Percentiles rank a stretch among this genome's conserved stretches.
These are phyloP conservation scores for Trachops cirrhosus DNA, from an alignment of 2,797 vertebrate genomes.

Conservation along the genomic window DNA sequence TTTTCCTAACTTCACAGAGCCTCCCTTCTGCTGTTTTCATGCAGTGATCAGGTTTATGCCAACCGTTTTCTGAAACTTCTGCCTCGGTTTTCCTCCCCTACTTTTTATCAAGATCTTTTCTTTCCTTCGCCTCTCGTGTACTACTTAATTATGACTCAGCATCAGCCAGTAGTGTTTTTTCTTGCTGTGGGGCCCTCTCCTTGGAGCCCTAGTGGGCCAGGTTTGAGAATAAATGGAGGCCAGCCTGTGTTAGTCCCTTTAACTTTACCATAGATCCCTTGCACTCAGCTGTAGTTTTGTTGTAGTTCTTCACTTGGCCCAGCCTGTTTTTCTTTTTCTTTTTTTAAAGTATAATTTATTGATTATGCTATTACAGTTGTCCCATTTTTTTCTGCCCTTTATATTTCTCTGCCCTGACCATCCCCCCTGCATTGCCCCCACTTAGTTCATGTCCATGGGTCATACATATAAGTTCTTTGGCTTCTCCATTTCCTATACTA, in stretches of 20 bases:
- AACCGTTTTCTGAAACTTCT: not conserved
- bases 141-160: not conserved
- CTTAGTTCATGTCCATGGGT: no score
- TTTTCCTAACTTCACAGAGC: not conserved
- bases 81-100: not conserved
- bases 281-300: fast-evolving
- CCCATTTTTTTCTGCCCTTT: no score
- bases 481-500: no score
- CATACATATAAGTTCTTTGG: no score
- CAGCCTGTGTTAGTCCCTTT: no score
- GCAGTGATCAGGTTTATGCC: no score
- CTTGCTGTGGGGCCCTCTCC: not conserved
- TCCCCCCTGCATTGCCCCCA: no score
- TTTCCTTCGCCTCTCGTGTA: not conserved
- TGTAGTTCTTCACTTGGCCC: not conserved
- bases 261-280: not conserved
- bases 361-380: no score
- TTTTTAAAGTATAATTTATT: no score
- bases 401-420: no score
- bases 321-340: not conserved
- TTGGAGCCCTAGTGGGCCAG: not conserved
- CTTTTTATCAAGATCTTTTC: not conserved
- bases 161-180: not conserved
- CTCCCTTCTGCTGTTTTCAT: not conserved
- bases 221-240: not conserved